A percentile compares a stretch with the other conserved stretches of the same genome.
Conservation (phyloP, 2,888 invertebrate species). For the Dicranocentrus wangi region DNA sequence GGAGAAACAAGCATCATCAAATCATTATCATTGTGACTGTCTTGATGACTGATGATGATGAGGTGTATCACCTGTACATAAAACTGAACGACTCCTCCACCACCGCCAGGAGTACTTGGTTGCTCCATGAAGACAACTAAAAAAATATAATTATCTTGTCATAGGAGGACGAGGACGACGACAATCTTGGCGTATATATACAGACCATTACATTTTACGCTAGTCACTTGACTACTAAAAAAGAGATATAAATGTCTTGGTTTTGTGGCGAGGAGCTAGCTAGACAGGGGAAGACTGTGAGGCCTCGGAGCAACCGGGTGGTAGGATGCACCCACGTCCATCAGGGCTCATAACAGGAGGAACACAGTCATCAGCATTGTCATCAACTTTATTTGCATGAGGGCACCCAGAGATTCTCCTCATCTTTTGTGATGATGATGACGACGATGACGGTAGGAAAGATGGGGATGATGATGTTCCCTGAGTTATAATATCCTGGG, state of each 20-base stretch:
- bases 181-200: neutral
- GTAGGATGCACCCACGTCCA: too few species aligned
- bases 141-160: conserved; percentile 12
- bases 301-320: too few species aligned
- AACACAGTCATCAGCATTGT: conserved; percentile 60
- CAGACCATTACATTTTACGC: conserved; percentile 51
- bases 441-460: conserved; percentile 11
- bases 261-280: too few species aligned
- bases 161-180: too few species aligned
- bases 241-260: too few species aligned
- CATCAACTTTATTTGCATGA: conserved; percentile 56
- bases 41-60: conserved; percentile 58
- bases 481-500: too few species aligned
- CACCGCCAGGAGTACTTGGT: neutral
- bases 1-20: conserved; percentile 20
- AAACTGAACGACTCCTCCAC: conserved; percentile 25
- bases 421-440: conserved; percentile 1
- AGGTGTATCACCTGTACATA: conserved; percentile 53
- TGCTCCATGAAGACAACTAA: neutral
- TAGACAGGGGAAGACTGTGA: too few species aligned
- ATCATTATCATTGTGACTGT: conserved; percentile 41
- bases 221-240: too few species aligned
- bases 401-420: neutral
- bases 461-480: conserved; percentile 24
- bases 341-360: conserved; percentile 36